These are phyloP conservation scores for Aphyosemion australe DNA, from an alignment of 2,113 vertebrate species.

Conservation along the genomic window DNA sequence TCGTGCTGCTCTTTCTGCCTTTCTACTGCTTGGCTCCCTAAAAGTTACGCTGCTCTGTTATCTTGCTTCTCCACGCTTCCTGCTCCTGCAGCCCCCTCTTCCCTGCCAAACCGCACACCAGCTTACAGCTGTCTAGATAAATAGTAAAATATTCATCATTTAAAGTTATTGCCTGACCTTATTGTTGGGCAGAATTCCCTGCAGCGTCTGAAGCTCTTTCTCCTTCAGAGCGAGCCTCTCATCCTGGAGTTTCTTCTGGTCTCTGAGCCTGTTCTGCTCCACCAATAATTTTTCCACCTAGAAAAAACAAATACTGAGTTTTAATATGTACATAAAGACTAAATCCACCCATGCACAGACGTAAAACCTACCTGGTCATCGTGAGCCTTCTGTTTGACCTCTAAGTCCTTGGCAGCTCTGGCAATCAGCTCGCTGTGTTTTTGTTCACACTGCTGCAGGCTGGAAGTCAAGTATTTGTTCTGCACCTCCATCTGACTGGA, in stretches of 20 bases:
- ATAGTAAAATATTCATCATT: background rate
- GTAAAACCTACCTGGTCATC: conserved; percentile 48
- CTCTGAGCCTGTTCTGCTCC: conserved; percentile 64
- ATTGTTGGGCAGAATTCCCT: conserved; percentile 10
- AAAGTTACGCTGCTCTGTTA: conserved; percentile 32
- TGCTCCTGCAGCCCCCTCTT: conserved; percentile 37
- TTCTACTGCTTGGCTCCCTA: background rate
- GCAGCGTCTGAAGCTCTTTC: conserved; percentile 27
- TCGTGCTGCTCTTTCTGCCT: background rate
- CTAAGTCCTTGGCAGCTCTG: conserved; percentile 35
- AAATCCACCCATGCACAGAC: background rate
- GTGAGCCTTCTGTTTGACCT: conserved; percentile 50
- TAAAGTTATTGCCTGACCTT: conserved; percentile 55
- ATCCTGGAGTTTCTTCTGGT: conserved; percentile 47
- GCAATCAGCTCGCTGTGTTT: background rate
- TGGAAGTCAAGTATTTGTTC: conserved; percentile 38
- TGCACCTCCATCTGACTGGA: conserved; percentile 72
- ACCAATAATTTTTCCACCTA: conserved; percentile 71
- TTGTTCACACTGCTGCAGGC: conserved; percentile 56
- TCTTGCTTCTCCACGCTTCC: conserved; percentile 53
- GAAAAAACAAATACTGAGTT: background rate
- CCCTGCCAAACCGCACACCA: conserved; percentile 15
- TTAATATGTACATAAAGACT: background rate
- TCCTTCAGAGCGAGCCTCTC: conserved; percentile 47
- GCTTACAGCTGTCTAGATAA: background rate